phyloP scores from a whole-genome alignment of 2,888 invertebrate genomes.

The Tetheella fluctuosa region DNA sequence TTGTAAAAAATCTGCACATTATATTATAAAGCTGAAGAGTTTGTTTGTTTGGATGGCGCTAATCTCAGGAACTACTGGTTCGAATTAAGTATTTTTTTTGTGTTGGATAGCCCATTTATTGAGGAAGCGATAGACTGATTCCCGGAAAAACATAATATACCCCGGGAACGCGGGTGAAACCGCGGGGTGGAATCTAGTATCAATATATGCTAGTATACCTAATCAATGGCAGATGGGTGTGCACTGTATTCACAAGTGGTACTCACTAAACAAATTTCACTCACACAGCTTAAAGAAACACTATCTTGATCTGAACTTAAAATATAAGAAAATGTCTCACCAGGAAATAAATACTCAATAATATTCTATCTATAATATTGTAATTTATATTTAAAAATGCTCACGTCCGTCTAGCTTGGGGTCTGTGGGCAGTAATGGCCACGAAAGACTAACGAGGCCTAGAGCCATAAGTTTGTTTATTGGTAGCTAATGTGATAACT shows the following conservation, averaged over 20 bases:
- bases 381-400: constrained; percentile 3
- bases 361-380: background rate
- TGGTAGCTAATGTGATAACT: constrained; percentile 8
- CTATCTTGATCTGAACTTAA: too few species aligned
- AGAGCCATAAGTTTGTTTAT: constrained; percentile 1
- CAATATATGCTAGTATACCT: background rate
- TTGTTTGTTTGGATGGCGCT: too few species aligned
- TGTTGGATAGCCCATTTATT: too few species aligned
- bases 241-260: background rate
- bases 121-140: too few species aligned
- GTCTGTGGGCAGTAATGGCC: constrained; percentile 9
- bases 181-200: too few species aligned
- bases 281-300: background rate
- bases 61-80: too few species aligned
- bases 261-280: background rate
- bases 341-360: background rate
- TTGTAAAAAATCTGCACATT: too few species aligned
- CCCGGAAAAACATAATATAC: too few species aligned
- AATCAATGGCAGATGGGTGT: background rate
- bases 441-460: background rate
- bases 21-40: too few species aligned
- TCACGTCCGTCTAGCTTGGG: constrained; percentile 8
- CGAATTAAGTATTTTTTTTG: too few species aligned
- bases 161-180: too few species aligned
- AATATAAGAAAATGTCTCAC: background rate